A percentile compares a stretch with the other conserved stretches of the same genome.
phyloP scores from a whole-genome alignment of 1,140 invertebrate genomes.

The Latrodectus geometricus region DNA sequence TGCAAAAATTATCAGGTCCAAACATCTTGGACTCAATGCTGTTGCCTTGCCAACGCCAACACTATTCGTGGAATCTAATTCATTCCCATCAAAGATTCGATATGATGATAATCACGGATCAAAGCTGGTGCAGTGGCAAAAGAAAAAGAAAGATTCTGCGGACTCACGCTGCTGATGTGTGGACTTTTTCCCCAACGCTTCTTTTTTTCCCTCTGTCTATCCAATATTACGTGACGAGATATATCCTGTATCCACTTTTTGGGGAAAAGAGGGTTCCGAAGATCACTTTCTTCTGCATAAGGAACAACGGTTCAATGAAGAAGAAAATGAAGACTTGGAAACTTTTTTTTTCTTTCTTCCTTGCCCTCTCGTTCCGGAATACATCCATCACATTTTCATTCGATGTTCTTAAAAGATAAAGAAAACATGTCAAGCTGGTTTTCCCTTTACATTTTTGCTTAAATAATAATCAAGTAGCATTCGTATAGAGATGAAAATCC shows the following conservation, averaged over 20 bases:
- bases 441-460: too few relatives aligned
- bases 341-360: neutral
- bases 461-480: too few relatives aligned
- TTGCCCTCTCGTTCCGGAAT: neutral
- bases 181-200: neutral
- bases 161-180: conserved; percentile 20
- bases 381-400: neutral
- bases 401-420: neutral
- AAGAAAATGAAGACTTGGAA: conserved; percentile 37
- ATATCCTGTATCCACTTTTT: neutral
- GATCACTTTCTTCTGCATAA: conserved; percentile 47
- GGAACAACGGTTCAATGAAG: conserved; percentile 27
- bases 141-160: conserved; percentile 16
- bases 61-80: neutral
- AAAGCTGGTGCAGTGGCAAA: neutral
- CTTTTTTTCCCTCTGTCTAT: neutral
- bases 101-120: conserved; percentile 35
- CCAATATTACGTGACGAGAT: conserved; percentile 39
- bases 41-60: neutral
- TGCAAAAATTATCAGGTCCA: too few relatives aligned
- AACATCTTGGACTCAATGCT: too few relatives aligned
- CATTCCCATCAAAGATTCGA: conserved; percentile 37
- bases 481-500: too few relatives aligned
- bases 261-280: neutral
- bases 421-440: neutral